Evolutionary conservation across 2,113 vertebrate genomes (phyloP), one percentile per base, ranked within the genome.

Genomic region (Psettodes erumei): DNA sequence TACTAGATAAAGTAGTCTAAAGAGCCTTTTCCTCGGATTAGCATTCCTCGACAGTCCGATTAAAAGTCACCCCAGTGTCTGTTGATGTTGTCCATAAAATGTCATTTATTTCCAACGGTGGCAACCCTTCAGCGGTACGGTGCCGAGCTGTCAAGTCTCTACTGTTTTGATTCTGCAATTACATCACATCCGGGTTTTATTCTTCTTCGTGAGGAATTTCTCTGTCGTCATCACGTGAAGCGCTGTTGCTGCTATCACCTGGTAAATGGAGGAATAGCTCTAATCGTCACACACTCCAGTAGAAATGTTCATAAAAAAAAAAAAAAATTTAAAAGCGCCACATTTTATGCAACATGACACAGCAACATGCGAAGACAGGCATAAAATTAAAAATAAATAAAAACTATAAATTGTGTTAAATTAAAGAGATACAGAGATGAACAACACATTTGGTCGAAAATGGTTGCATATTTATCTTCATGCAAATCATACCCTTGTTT

Each of bases 131-230:
- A 9, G 10, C 15, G 12, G 15, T 2, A 32, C 12, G 15, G 3
- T 6, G 40, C 10, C n/a, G 53, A 77, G 45, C 81, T 80, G 82
- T 75, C 81, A 84, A 27, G 67, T 21, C 0, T 32, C 8, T n/a
- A 42, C n/a, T 89, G 86, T 91, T 91, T 87, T 89, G 84, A 83
- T 86, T 83, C 42, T 68, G 79, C n/a, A n/a, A n/a, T 0, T n/a
- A 53, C 75, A 40, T 63, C 62, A 56, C 1, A 28, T 87, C 78
- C 70, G 16, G 28, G 25, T 58, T 50, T 32, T 21, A 1, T 28
- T 35, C 71, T 79, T 86, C 76, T 78, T 77, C 40, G 51, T 32
- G 64, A 0, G n/a, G 0, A 0, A 11, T 19, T 18, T 4, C 15
- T 35, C 0, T 35, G 8, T n/a, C n/a, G n/a, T n/a, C n/a, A n/a